Evolutionary conservation across 2,888 invertebrate genomes (phyloP).

Genomic region (Caenorhabditis panamensis): DNA sequence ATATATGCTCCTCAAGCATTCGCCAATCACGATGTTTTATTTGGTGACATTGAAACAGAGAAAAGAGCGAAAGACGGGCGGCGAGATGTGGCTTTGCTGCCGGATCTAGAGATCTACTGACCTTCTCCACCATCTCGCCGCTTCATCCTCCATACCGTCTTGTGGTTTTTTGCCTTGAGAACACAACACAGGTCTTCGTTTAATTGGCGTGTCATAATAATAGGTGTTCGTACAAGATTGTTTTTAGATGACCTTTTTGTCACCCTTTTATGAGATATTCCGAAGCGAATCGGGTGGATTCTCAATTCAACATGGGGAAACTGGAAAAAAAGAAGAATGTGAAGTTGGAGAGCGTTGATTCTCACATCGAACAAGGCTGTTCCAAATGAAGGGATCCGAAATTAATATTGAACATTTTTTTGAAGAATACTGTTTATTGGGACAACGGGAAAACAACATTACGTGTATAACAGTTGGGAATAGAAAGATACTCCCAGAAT

Average conservation of each 20-base stretch:
- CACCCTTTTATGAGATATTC: constrained; percentile 43
- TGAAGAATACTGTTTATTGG: too few species aligned
- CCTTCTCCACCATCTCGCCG: constrained; percentile 25
- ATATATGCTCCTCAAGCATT: constrained; percentile 61
- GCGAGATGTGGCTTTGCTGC: not conserved
- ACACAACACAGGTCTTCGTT: constrained; percentile 15
- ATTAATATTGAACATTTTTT: not conserved
- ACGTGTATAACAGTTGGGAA: not conserved
- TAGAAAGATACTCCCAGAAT: too few species aligned
- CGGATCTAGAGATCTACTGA: constrained; percentile 23
- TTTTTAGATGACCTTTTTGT: constrained; percentile 56
- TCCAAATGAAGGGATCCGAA: not conserved
- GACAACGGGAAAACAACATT: not conserved
- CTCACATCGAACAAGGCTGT: not conserved
- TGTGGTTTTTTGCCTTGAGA: constrained; percentile 51
- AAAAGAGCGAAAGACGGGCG: not conserved
- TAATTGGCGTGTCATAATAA: constrained; percentile 67
- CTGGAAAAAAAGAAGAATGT: not conserved
- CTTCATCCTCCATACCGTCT: constrained; percentile 30
- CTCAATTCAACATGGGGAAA: constrained; percentile 3
- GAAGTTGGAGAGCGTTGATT: not conserved
- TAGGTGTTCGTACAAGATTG: constrained; percentile 55
- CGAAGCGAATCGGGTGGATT: not conserved
- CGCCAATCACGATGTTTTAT: constrained; percentile 61
- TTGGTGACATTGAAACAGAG: constrained; percentile 52